Conservation (phyloP, 2,113 vertebrate species). For the Hemiscyllium ocellatum region DNA sequence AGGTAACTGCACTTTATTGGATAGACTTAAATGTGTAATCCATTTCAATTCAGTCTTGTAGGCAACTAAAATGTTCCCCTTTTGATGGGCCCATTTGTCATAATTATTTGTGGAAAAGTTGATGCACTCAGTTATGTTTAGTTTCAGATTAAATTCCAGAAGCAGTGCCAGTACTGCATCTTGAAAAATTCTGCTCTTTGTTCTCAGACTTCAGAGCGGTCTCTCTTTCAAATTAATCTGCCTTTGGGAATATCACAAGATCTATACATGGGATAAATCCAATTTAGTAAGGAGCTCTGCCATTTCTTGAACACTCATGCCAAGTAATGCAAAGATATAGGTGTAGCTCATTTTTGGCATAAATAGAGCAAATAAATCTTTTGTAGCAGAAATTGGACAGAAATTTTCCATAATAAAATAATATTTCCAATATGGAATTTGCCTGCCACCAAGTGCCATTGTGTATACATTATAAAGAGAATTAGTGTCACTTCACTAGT, state of each 20-base stretch:
- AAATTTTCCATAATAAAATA: not conserved
- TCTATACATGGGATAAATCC: not conserved
- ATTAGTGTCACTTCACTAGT: not conserved
- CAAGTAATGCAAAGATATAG: not conserved
- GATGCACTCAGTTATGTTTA: not conserved
- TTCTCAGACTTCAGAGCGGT: not conserved
- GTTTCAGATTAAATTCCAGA: constrained; percentile 21
- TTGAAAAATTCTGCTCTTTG: not conserved
- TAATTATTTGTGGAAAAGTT: not conserved
- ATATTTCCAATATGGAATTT: not conserved
- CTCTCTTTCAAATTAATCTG: not conserved
- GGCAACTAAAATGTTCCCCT: not conserved
- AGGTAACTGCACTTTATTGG: not conserved
- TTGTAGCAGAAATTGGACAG: not conserved
- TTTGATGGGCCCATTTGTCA: constrained; percentile 7
- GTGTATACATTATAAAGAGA: not conserved
- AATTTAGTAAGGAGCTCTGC: not conserved
- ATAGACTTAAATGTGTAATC: not conserved
- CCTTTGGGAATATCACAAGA: not conserved
- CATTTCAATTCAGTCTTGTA: not conserved
- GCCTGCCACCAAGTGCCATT: not conserved
- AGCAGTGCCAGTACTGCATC: not conserved
- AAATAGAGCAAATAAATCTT: not conserved
- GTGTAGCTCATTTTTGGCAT: not conserved
- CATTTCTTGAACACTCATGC: not conserved